Evolutionary conservation across 2,797 vertebrate genomes (phyloP).

Genomic region (Pagetopsis macropterus): DNA sequence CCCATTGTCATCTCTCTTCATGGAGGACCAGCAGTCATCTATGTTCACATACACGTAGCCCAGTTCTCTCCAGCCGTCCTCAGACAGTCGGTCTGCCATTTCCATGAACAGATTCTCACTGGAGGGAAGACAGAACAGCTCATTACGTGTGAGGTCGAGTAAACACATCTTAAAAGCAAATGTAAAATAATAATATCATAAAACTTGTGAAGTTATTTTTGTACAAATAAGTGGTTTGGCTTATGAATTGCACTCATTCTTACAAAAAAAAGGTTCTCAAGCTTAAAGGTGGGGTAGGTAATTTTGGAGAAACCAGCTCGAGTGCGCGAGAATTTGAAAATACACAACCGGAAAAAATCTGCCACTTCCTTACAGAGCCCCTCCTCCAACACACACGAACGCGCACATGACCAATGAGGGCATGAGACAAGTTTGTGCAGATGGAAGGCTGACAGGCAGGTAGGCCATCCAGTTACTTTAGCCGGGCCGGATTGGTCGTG

Average conservation of each 20-base stretch:
- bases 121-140: background rate
- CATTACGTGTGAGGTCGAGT: background rate
- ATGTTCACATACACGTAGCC: conserved; percentile 94
- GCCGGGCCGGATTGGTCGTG: too few relatives aligned
- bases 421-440: too few relatives aligned
- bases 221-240: background rate
- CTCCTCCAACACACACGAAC: too few relatives aligned
- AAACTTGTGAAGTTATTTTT: background rate
- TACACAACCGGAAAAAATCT: too few relatives aligned
- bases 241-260: background rate
- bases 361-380: too few relatives aligned
- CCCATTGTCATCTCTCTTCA: conserved; percentile 82
- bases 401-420: too few relatives aligned
- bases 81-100: conserved; percentile 90
- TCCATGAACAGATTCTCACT: conserved; percentile 89
- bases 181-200: too few relatives aligned
- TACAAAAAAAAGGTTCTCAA: background rate
- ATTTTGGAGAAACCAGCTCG: too few relatives aligned
- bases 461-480: too few relatives aligned
- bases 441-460: too few relatives aligned
- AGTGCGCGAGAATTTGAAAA: too few relatives aligned
- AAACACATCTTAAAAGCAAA: background rate
- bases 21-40: conserved; percentile 94
- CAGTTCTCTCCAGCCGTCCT: conserved; percentile 93
- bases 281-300: background rate